Evolutionary conservation across 2,888 invertebrate genomes (phyloP).

Genomic region (Ptychoptera albimana): DNA sequence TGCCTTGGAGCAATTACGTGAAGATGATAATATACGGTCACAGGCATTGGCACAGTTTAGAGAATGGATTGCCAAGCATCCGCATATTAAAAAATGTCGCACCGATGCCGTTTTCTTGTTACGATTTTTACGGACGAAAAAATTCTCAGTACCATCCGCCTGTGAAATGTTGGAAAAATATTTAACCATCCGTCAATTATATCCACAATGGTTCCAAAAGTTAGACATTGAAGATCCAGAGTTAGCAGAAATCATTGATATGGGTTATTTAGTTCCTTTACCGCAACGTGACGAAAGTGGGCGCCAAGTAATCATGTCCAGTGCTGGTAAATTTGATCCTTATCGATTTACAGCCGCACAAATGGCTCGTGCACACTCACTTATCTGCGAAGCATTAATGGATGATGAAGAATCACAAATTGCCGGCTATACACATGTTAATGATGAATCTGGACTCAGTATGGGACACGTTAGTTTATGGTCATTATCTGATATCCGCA

Average conservation of each 20-base stretch:
- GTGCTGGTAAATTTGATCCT: slow-evolving; percentile 66
- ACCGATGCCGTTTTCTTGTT: slow-evolving; percentile 69
- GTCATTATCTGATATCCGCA: slow-evolving; percentile 62
- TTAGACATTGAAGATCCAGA: slow-evolving; percentile 65
- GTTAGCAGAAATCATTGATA: slow-evolving; percentile 62
- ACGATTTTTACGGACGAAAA: slow-evolving; percentile 72
- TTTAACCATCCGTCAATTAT: slow-evolving; percentile 66
- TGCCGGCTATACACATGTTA: slow-evolving; percentile 68
- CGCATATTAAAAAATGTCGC: slow-evolving; percentile 63
- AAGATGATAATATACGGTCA: slow-evolving; percentile 57
- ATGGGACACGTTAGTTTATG: slow-evolving; percentile 72
- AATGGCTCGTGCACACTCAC: slow-evolving; percentile 70
- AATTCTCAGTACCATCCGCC: slow-evolving; percentile 71
- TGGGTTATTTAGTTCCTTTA: slow-evolving; percentile 61
- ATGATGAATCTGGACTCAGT: slow-evolving; percentile 67
- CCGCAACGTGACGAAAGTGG: slow-evolving; percentile 60
- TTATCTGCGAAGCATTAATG: slow-evolving; percentile 69
- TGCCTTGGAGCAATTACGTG: slow-evolving; percentile 60
- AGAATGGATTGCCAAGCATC: slow-evolving; percentile 71
- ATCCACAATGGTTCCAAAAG: slow-evolving; percentile 74
- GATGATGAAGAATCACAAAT: slow-evolving; percentile 75
- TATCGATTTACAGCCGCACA: slow-evolving; percentile 61
- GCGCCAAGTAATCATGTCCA: slow-evolving; percentile 59
- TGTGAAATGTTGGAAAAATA: slow-evolving; percentile 80
- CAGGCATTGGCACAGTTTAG: slow-evolving; percentile 63